Percentiles rank a stretch among this genome's conserved stretches.
Evolutionary conservation across 1,140 invertebrate species (phyloP).

Genomic region (Trachymyrmex septentrionalis): DNA sequence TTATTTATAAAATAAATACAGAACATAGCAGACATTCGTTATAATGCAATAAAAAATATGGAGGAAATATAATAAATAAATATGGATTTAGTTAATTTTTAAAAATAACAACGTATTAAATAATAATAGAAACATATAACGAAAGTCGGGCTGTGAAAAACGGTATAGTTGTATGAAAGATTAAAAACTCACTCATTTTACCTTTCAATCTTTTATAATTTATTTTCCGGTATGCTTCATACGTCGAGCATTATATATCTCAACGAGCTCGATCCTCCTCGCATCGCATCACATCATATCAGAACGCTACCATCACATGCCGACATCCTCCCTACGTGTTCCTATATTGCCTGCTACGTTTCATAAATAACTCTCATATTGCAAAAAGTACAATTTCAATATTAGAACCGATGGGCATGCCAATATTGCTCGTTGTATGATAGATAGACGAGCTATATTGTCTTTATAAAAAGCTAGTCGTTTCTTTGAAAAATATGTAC

Average conservation of each 20-base stretch:
- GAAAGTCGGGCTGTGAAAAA: neutral
- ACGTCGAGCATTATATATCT: constrained; percentile 68
- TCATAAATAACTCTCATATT: constrained; percentile 85
- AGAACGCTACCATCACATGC: constrained; percentile 75
- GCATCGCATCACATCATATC: constrained; percentile 79
- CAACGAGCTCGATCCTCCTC: constrained; percentile 76
- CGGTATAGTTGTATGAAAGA: neutral
- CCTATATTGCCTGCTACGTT: constrained; percentile 82
- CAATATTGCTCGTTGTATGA: constrained; percentile 85
- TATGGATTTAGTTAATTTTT: neutral
- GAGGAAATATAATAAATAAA: neutral
- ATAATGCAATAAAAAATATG: neutral
- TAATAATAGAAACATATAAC: neutral
- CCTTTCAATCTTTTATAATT: constrained; percentile 51
- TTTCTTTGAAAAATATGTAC: constrained; percentile 84
- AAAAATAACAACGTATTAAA: constrained; percentile 1
- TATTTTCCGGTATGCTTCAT: constrained; percentile 54
- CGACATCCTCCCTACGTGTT: constrained; percentile 67
- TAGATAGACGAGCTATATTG: constrained; percentile 86
- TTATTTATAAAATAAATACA: neutral
- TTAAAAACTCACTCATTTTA: constrained; percentile 24
- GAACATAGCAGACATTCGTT: no score
- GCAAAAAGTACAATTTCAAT: constrained; percentile 85
- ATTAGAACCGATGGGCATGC: constrained; percentile 84
- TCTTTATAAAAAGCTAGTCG: constrained; percentile 86